Conservation (phyloP, 2,888 invertebrate species). For the Apodemia hepburni region DNA sequence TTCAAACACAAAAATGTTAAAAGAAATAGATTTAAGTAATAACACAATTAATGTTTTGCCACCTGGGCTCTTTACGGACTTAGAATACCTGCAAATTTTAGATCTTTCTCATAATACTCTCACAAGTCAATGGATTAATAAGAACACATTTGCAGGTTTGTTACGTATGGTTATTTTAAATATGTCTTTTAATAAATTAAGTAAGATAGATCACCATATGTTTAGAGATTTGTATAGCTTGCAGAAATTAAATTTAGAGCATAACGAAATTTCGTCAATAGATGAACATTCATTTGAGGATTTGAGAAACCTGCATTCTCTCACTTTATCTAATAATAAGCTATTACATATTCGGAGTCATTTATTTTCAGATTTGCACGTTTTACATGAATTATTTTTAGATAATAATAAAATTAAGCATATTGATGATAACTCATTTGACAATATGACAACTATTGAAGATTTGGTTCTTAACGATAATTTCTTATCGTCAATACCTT, state of each 20-base stretch:
- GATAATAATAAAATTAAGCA: constrained; percentile 86
- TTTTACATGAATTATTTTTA: constrained; percentile 85
- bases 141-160: constrained; percentile 86
- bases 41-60: constrained; percentile 88
- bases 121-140: constrained; percentile 87
- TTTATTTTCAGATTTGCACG: constrained; percentile 85
- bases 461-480: constrained; percentile 88
- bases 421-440: constrained; percentile 85
- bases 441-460: constrained; percentile 87
- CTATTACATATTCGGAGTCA: constrained; percentile 83
- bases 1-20: constrained; percentile 82
- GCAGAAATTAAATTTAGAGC: constrained; percentile 87
- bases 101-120: constrained; percentile 87
- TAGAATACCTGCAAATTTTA: constrained; percentile 85
- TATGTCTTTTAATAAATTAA: constrained; percentile 85
- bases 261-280: constrained; percentile 84
- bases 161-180: constrained; percentile 87
- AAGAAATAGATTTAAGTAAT: constrained; percentile 86
- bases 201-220: constrained; percentile 83
- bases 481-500: constrained; percentile 82
- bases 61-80: constrained; percentile 84
- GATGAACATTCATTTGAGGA: constrained; percentile 87
- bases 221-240: constrained; percentile 88
- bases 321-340: constrained; percentile 86
- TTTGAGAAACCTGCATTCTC: constrained; percentile 86